Evolutionary conservation across 2,888 invertebrate species (phyloP), one percentile per base, ranked within the genome.

Genomic region (Chaetogeoica ovagalla): DNA sequence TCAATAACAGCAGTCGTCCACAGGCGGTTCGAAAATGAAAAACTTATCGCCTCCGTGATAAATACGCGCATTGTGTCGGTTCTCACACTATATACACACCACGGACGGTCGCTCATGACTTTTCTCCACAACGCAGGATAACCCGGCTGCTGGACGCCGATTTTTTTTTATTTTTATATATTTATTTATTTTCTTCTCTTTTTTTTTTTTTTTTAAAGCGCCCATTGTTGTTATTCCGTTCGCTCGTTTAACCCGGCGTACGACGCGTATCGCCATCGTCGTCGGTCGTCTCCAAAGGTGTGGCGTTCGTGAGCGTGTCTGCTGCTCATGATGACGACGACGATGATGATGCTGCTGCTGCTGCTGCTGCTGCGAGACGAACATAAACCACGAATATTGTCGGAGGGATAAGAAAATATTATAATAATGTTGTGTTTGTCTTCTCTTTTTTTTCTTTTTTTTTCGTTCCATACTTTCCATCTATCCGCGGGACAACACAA

Each of bases 51-150:
- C 30, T 30, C 30, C 30, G 30, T 30, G 30, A 30, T 30, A 23
- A n/a, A 37, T 52, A 15, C 15, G 17, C 37, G 30, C 69, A 69
- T 69, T 69, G 69, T 69, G 55, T 39, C 48, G 43, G 43, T 43
- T 11, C 11, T 11, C n/a, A 3, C 19, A 43, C 43, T 3, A n/a
- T 43, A 2, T 43, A 59, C 59, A 23, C 72, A 43, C 60, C n/a
- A n/a, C n/a, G n/a, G 39, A 43, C 60, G 39, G 60, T 60, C 21
- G 72, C 43, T 37, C 72, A 30, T 71, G 62, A 62, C 43, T 62
- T 60, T 48, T 17, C 43, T 60, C 23, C 1, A 8, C 17, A 39
- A 23, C 30, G 30, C 55, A 39, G 11, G 55, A 66, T n/a, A n/a
- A 30, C 30, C 30, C 66, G 39, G 8, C 66, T 57, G 43, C 39